Base-by-base conservation (phyloP, 2,888 invertebrate species). In the Thyatira batis region DNA sequence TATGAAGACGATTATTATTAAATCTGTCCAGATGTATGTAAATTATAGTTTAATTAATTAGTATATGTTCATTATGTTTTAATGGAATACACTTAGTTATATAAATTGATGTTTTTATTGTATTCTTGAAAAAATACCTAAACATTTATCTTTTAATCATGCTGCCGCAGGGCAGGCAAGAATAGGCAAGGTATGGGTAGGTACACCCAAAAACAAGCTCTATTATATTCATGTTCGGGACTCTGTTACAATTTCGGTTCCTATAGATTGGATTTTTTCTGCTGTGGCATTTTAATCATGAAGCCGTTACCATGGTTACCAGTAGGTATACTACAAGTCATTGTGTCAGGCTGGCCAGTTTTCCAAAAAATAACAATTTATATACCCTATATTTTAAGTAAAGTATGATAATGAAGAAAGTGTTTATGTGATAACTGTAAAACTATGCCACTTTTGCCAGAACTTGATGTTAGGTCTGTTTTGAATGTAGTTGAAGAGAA, bases 401-500 rank as follows among this genome's bases (percentile, higher is more conserved):
- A 25, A 25, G 25, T 0, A 27, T 8, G 20, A 27, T 20, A 48
- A 48, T 48, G 4, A 27, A 27, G 27, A 27, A 17, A 11, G 27
- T 51, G 53, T 43, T 13, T 25, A 27, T n/a, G 10, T 45, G 21
- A 30, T 20, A 17, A 39, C 10, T 57, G 51, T 20, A 50, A 28
- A 49, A 28, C 48, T 52, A 63, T 74, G 63, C 55, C 69, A 20
- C 48, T 27, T 27, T 71, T 90, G 61, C 91, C 91, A 8, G 84
- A 89, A 0, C 78, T 90, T 11, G 83, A 90, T 54, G 71, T 71
- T 4, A 79, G 78, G 55, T 74, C 80, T 17, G 76, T 90, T 39
- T 70, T 88, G 20, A 55, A 90, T 63, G 82, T 89, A n/a, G 90
- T 90, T 0, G 85, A 87, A 59, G 87, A 89, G 51, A 91, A 89